A percentile compares a stretch with the other conserved stretches of the same genome.
Conservation (phyloP, 2,113 vertebrate genomes). For the Phainopepla nitens region DNA sequence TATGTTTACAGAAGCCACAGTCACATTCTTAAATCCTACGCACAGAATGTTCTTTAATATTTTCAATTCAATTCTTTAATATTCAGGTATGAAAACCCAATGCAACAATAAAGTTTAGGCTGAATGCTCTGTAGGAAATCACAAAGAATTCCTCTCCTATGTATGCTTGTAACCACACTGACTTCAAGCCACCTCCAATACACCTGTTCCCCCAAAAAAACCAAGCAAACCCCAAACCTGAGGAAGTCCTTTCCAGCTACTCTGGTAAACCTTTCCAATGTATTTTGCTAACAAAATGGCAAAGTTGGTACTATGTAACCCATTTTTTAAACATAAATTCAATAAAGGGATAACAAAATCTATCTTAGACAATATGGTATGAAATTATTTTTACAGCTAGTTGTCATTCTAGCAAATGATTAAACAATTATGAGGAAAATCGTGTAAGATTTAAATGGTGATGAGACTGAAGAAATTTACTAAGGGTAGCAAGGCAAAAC, state of each 20-base stretch:
- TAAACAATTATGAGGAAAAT: neutral
- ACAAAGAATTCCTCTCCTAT: neutral
- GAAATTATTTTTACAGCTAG: neutral
- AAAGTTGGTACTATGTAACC: neutral
- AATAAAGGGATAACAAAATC: neutral
- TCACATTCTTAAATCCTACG: neutral
- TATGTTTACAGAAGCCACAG: neutral
- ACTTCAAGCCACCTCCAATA: neutral
- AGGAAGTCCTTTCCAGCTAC: neutral
- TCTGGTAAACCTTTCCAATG: neutral
- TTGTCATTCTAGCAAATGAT: neutral
- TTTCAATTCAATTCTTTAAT: conserved; percentile 14
- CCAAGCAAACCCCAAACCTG: neutral
- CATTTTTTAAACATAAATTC: neutral
- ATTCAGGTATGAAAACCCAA: neutral
- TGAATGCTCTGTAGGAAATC: neutral
- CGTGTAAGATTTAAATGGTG: neutral
- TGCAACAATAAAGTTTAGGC: neutral
- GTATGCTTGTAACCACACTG: neutral
- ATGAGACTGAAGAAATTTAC: neutral
- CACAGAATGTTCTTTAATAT: neutral
- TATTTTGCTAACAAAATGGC: neutral
- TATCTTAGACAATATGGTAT: neutral
- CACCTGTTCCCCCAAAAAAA: neutral
- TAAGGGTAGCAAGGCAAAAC: neutral